Conservation (phyloP, 2,113 vertebrate genomes). For the Corythornis madagascariensis region DNA sequence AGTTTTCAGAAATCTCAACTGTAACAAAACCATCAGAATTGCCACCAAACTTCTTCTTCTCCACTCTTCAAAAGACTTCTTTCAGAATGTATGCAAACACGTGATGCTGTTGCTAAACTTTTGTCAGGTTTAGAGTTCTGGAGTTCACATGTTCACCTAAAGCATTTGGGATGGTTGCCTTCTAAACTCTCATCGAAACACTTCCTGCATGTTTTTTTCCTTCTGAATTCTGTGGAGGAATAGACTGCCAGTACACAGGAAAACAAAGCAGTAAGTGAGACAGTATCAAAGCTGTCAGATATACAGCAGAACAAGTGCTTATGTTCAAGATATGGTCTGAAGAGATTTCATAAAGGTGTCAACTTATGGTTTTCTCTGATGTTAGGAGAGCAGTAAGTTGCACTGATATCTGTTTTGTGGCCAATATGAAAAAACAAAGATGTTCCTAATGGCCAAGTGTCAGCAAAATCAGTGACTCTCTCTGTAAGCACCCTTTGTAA, state of each 20-base stretch:
- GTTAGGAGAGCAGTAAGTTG: neutral
- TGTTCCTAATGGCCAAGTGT: neutral
- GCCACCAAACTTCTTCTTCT: neutral
- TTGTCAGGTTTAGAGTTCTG: neutral
- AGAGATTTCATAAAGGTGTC: neutral
- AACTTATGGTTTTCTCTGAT: accelerated
- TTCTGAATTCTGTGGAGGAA: neutral
- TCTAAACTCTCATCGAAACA: neutral
- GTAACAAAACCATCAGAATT: neutral
- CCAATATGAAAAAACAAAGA: neutral
- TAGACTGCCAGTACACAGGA: neutral
- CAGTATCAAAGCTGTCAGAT: neutral
- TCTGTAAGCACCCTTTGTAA: neutral
- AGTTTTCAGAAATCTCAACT: neutral
- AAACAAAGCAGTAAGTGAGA: neutral
- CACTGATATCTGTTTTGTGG: neutral
- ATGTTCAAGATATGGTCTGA: neutral
- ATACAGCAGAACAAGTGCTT: neutral
- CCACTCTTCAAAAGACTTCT: neutral
- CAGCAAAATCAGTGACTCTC: neutral
- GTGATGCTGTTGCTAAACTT: neutral
- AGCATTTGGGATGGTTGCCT: neutral
- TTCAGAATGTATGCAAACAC: neutral
- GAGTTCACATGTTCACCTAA: neutral
- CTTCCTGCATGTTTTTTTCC: neutral